Evolutionary conservation across 1,140 invertebrate species (phyloP).

Genomic region (Drosophila mauritiana): DNA sequence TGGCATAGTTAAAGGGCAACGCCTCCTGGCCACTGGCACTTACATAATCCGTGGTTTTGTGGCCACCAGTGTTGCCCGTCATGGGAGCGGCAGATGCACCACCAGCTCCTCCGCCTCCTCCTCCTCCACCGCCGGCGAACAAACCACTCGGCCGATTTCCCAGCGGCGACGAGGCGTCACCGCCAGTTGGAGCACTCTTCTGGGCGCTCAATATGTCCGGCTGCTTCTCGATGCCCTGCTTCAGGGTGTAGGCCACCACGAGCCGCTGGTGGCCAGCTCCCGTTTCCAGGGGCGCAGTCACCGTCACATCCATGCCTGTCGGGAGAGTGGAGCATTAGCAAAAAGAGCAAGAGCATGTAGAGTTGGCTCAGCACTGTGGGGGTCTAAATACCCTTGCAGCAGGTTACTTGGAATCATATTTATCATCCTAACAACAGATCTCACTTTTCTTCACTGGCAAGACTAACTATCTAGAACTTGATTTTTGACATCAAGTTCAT

Average conservation of each 20-base stretch:
- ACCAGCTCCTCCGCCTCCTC: conserved; percentile 29
- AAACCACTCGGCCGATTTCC: conserved; percentile 83
- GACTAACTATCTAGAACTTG: neutral
- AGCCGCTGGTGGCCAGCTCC: conserved; percentile 87
- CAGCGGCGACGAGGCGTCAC: conserved; percentile 80
- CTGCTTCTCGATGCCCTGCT: conserved; percentile 85
- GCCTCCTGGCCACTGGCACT: conserved; percentile 47
- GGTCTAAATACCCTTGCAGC: neutral
- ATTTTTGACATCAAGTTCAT: neutral
- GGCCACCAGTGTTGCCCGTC: conserved; percentile 41
- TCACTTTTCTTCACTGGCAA: neutral
- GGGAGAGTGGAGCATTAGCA: conserved; percentile 28
- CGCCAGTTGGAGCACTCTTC: conserved; percentile 81
- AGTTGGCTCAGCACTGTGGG: neutral
- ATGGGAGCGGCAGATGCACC: conserved; percentile 51
- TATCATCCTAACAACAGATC: neutral
- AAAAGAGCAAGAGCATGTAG: neutral
- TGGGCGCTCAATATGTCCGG: conserved; percentile 85
- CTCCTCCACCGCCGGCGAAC: conserved; percentile 55
- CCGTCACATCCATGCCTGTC: conserved; percentile 85
- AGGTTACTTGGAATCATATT: neutral
- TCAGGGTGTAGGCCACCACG: conserved; percentile 87
- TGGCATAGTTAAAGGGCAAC: conserved; percentile 9
- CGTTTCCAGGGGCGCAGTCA: conserved; percentile 85
- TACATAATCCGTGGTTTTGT: conserved; percentile 80